Conservation (phyloP, 1,140 invertebrate species). For the Drosophila ogumai region DNA sequence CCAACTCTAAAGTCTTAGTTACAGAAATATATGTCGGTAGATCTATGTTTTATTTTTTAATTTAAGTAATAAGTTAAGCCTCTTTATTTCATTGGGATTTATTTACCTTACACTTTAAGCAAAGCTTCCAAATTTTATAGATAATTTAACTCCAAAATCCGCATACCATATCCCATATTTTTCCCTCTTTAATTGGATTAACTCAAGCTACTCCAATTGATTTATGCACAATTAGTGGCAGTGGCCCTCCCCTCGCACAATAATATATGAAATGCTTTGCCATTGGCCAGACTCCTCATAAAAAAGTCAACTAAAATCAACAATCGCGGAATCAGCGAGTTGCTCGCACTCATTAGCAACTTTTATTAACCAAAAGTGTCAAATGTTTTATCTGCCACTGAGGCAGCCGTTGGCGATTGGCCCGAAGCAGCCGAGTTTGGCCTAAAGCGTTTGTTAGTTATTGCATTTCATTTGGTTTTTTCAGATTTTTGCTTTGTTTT, state of each 20-base stretch:
- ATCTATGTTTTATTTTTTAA: neutral
- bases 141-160: too few species aligned
- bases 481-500: slow-evolving; percentile 27
- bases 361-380: slow-evolving; percentile 79
- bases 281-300: slow-evolving; percentile 43
- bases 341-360: slow-evolving; percentile 67
- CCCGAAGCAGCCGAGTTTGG: slow-evolving; percentile 27
- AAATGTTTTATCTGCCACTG: slow-evolving; percentile 43
- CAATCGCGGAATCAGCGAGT: slow-evolving; percentile 59
- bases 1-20: neutral
- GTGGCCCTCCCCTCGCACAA: slow-evolving; percentile 15
- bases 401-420: slow-evolving; percentile 53
- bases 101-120: neutral
- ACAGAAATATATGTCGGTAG: too few species aligned
- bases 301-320: slow-evolving; percentile 38
- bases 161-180: too few species aligned
- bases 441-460: slow-evolving; percentile 47
- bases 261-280: slow-evolving; percentile 21
- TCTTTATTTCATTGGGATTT: neutral
- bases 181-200: slow-evolving; percentile 4
- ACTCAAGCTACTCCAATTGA: neutral
- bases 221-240: slow-evolving; percentile 32
- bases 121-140: neutral
- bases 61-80: neutral
- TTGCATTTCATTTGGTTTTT: slow-evolving; percentile 34